phyloP scores from a whole-genome alignment of 2,888 invertebrate species.

The Petrolisthes manimaculis region DNA sequence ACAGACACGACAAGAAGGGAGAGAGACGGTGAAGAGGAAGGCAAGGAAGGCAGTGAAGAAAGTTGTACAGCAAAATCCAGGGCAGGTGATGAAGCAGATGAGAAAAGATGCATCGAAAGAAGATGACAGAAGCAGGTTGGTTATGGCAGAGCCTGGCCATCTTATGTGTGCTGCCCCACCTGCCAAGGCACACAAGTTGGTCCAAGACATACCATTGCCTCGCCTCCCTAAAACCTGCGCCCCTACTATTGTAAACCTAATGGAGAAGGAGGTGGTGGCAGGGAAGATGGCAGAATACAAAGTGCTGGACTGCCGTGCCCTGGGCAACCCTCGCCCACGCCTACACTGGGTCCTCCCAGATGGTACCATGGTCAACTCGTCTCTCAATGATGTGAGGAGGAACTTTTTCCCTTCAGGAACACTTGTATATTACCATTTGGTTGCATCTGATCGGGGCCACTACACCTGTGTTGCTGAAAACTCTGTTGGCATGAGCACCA shows the following conservation, averaged over 20 bases:
- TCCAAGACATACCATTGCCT: slow-evolving; percentile 67
- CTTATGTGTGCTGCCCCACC: slow-evolving; percentile 69
- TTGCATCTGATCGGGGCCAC: slow-evolving; percentile 69
- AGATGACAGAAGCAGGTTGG: slow-evolving; percentile 40
- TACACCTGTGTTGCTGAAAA: slow-evolving; percentile 71
- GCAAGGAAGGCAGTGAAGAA: too few relatives aligned
- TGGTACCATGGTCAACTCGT: slow-evolving; percentile 68
- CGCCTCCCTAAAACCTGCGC: slow-evolving; percentile 68
- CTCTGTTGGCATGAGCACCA: slow-evolving; percentile 68
- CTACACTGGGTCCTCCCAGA: slow-evolving; percentile 71
- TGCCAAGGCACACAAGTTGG: slow-evolving; percentile 66
- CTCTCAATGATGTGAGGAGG: slow-evolving; percentile 68
- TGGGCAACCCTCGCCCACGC: slow-evolving; percentile 70
- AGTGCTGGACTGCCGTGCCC: slow-evolving; percentile 70
- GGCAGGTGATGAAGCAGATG: too few relatives aligned
- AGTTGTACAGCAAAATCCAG: too few relatives aligned
- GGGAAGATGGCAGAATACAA: slow-evolving; percentile 69
- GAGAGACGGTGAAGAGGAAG: too few relatives aligned
- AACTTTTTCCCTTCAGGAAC: slow-evolving; percentile 68
- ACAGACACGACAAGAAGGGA: too few relatives aligned
- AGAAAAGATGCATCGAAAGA: too few relatives aligned
- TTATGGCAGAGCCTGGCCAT: slow-evolving; percentile 67
- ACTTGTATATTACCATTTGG: slow-evolving; percentile 67
- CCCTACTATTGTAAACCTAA: slow-evolving; percentile 68
- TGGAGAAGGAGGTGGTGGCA: slow-evolving; percentile 67